Conservation (phyloP, 2,797 vertebrate species). For the Tenualosa ilisha region DNA sequence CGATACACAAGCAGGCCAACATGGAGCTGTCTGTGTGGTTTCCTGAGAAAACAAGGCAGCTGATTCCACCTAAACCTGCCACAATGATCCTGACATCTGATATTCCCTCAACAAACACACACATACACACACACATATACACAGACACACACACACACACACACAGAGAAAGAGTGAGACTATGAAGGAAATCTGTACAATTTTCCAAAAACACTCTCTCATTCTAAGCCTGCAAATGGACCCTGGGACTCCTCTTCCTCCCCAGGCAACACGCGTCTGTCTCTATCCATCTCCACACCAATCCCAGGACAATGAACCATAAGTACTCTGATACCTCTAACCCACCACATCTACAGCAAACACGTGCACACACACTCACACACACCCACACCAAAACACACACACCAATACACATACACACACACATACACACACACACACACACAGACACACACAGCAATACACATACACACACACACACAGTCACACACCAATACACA, state of each 20-base stretch:
- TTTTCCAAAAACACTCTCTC: conserved; percentile 26
- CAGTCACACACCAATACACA: neutral
- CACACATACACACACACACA: neutral
- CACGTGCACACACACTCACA: neutral
- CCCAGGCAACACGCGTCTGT: neutral
- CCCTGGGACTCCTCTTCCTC: neutral
- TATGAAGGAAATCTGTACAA: neutral
- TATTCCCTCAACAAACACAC: conserved; percentile 46
- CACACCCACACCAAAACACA: neutral
- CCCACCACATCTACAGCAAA: neutral
- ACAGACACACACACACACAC: conserved; percentile 30
- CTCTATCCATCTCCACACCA: neutral
- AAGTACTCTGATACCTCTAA: neutral
- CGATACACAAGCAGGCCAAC: conserved; percentile 51
- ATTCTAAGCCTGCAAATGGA: neutral
- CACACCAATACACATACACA: neutral
- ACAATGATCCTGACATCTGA: conserved; percentile 55
- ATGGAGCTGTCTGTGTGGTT: conserved; percentile 62
- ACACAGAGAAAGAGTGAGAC: neutral
- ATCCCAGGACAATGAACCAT: neutral
- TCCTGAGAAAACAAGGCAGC: conserved; percentile 60
- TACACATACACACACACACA: neutral
- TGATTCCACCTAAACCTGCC: conserved; percentile 57
- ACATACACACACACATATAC: conserved; percentile 42
- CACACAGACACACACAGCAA: neutral